Conservation (phyloP, 2,113 vertebrate genomes). For the Equus przewalskii region DNA sequence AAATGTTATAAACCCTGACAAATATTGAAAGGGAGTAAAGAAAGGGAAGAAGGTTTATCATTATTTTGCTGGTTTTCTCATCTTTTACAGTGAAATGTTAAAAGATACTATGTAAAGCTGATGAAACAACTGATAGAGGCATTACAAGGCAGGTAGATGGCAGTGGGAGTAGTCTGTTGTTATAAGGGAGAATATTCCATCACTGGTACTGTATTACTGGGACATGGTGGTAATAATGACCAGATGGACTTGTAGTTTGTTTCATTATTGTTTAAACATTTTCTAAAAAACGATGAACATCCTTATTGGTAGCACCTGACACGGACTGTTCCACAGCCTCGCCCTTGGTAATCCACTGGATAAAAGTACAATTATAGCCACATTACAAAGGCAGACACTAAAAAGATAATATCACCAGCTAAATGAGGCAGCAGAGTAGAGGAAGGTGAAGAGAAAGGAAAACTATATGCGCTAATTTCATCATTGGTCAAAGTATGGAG, state of each 20-base stretch:
- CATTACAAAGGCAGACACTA: neutral
- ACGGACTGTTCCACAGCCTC: neutral
- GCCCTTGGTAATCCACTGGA: neutral
- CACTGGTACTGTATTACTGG: neutral
- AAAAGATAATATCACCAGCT: neutral
- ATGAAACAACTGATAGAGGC: neutral
- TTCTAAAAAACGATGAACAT: neutral
- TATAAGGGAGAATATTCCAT: neutral
- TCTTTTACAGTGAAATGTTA: neutral
- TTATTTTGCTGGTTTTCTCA: neutral
- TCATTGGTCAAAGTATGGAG: neutral
- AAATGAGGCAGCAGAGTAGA: neutral
- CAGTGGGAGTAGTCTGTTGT: neutral
- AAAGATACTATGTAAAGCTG: neutral
- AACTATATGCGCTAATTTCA: neutral
- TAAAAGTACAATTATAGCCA: neutral
- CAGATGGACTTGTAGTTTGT: neutral
- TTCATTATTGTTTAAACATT: neutral
- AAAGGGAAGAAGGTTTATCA: neutral
- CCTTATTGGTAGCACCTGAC: neutral
- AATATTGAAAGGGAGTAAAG: neutral
- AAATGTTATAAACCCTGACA: neutral
- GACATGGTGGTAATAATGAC: neutral
- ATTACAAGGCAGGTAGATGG: fast-evolving
- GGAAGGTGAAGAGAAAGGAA: neutral